These are phyloP conservation scores for Schizaphis graminum DNA, from an alignment of 2,888 invertebrate genomes.

Conservation along the genomic window DNA sequence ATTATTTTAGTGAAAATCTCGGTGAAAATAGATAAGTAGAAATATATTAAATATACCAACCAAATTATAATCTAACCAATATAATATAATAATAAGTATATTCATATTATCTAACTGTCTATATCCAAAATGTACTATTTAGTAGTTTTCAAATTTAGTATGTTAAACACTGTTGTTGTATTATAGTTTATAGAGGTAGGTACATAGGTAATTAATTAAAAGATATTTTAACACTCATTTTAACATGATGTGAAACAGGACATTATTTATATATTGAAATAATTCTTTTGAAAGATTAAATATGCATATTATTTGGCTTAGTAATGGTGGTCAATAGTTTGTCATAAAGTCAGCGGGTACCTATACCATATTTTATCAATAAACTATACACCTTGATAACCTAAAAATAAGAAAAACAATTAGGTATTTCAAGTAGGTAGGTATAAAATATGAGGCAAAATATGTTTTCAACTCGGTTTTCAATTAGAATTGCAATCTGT, in stretches of 20 bases:
- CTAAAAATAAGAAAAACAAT: neutral
- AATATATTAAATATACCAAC: neutral
- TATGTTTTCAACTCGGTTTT: neutral
- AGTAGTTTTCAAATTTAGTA: neutral
- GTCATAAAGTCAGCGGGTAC: neutral
- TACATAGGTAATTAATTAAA: neutral
- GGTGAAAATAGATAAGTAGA: neutral
- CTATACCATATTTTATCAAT: neutral
- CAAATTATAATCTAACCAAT: neutral
- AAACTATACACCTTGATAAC: neutral
- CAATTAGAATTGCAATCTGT: neutral
- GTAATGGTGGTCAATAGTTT: neutral
- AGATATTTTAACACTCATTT: neutral
- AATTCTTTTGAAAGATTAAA: neutral
- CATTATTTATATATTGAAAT: neutral
- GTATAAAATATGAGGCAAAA: neutral
- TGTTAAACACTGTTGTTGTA: neutral
- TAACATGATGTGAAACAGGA: neutral
- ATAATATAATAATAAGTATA: neutral
- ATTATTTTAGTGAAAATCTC: neutral
- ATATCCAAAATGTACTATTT: neutral
- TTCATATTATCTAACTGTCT: neutral
- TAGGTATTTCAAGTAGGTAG: neutral
- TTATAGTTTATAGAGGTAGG: neutral
- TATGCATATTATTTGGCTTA: neutral